Evolutionary conservation across 37 sponge, comb jelly and placozoan genomes (phyloP).

Genomic region (Chondrilla cf. caribensis): DNA sequence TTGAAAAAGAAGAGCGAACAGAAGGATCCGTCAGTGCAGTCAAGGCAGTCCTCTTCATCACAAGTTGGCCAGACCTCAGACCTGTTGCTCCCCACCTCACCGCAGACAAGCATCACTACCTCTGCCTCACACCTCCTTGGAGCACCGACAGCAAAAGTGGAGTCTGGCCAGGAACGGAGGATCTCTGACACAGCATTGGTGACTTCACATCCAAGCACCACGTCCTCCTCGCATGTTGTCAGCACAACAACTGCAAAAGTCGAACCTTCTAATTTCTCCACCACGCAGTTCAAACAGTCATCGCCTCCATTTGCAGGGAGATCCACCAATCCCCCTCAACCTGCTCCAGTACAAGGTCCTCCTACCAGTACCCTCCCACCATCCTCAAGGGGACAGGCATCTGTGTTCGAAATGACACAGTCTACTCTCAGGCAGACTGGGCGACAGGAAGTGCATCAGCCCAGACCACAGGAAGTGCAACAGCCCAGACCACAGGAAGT

Average conservation of each 20-base stretch:
- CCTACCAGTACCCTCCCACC: background rate
- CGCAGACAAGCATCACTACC: background rate
- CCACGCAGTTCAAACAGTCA: background rate
- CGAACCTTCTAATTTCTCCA: background rate
- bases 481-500: too few relatives aligned
- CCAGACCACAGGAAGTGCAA: background rate
- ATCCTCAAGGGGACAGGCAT: background rate
- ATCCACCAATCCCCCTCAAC: background rate
- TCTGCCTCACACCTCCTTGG: background rate
- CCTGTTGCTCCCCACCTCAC: background rate
- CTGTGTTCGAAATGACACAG: background rate
- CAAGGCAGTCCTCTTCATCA: too few relatives aligned
- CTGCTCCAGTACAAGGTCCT: background rate
- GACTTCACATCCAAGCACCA: too few relatives aligned
- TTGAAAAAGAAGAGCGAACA: background rate
- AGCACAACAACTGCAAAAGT: too few relatives aligned
- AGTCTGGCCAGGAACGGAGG: background rate
- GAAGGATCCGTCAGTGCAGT: background rate
- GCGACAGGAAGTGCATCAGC: too few relatives aligned
- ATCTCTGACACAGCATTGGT: too few relatives aligned
- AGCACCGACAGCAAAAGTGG: background rate
- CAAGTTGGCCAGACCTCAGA: too few relatives aligned
- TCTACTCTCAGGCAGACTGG: too few relatives aligned
- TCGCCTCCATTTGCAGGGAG: background rate
- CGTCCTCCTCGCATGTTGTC: too few relatives aligned